Base-by-base conservation (phyloP, 2,797 vertebrate species). In the Buphagus erythrorhynchus region DNA sequence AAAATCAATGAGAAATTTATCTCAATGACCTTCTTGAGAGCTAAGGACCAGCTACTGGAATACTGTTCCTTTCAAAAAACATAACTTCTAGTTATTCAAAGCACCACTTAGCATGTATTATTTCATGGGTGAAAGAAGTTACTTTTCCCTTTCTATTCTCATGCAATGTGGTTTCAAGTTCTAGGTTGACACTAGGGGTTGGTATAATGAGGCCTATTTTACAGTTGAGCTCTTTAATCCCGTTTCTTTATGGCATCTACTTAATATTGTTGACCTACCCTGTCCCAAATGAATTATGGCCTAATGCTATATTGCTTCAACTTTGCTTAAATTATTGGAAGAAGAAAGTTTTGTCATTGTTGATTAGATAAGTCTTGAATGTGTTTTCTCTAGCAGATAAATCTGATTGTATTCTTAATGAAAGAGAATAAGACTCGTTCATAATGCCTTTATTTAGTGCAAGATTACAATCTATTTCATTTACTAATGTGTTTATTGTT, bases 341-440 rank as follows among this genome's bases (percentile, higher is more conserved):
- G 72, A 66, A 78, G 49, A 86, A 96, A 79, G 19, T 90, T 92
- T 84, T 51, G 35, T 88, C 63, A 79, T 59, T 1, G 0, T 90
- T 93, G 94, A 93, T 93, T 96, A 92, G 93, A 93, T 91, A 89
- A 88, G 24, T 62, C 45, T 82, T 93, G 69, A 95, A 81, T 88
- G 55, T 94, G 49, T 92, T 95, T 93, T 90, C 90, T 82, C n/a
- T 63, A 76, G 73, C 45, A 95, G 36, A 95, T 84, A 93, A 75
- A 91, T 94, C 71, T 77, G 89, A 93, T 92, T 91, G 45, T 45
- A 67, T 66, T 92, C 89, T 79, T 91, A 95, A 88, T 2, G 16
- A 87, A 92, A 61, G 57, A 16, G 29, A 78, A 20, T 90, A 80
- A 68, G 55, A 43, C 66, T 94, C 24, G n/a, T 81, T 94, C 54